These are phyloP conservation scores for Sitophilus oryzae DNA, from an alignment of 1,140 invertebrate species.

Conservation along the genomic window DNA sequence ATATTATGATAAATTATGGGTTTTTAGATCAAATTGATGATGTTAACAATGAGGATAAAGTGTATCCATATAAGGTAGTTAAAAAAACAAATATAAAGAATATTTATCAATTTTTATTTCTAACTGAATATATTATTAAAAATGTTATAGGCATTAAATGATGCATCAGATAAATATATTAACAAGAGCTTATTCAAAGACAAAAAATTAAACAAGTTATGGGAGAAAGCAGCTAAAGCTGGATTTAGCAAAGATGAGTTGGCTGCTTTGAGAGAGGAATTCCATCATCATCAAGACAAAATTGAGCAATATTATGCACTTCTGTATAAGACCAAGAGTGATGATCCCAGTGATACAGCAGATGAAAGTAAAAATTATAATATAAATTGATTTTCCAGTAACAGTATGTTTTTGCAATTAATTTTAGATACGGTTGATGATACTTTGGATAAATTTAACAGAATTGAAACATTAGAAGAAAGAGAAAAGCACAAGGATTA, in stretches of 20 bases:
- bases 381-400: no score
- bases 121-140: no score
- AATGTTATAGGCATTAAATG: conserved; percentile 44
- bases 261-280: conserved; percentile 79
- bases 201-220: conserved; percentile 83
- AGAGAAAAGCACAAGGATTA: conserved; percentile 58
- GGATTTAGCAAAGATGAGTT: conserved; percentile 82
- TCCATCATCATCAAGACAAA: conserved; percentile 87
- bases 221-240: conserved; percentile 79
- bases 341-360: conserved; percentile 49
- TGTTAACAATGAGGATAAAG: conserved; percentile 54
- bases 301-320: conserved; percentile 83
- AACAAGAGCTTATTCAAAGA: conserved; percentile 76
- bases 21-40: conserved; percentile 75
- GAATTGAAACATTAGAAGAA: conserved; percentile 56
- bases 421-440: conserved; percentile 48
- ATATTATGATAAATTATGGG: conserved; percentile 76
- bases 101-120: neutral
- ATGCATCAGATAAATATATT: conserved; percentile 52
- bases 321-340: conserved; percentile 60
- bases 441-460: conserved; percentile 51
- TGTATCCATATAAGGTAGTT: conserved; percentile 25
- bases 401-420: conserved; percentile 4
- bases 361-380: conserved; percentile 57
- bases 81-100: neutral